Percentiles rank a stretch among this genome's conserved stretches.
phyloP scores from a whole-genome alignment of 2,888 invertebrate genomes.

The Eupithecia exiguata region DNA sequence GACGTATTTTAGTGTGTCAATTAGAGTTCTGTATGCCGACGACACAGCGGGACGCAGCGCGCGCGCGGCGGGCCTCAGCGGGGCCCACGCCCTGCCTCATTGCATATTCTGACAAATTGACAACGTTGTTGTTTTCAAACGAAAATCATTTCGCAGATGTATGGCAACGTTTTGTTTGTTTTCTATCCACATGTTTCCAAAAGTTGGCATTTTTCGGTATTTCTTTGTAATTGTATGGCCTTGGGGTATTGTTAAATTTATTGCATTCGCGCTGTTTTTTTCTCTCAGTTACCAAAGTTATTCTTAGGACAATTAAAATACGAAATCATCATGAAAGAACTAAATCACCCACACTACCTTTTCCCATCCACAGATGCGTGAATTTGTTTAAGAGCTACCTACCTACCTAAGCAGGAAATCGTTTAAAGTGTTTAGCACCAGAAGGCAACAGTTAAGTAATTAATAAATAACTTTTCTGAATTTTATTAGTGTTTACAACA shows the following conservation, averaged over 20 bases:
- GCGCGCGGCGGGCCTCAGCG: constrained; percentile 58
- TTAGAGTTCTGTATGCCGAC: constrained; percentile 80
- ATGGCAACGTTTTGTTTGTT: constrained; percentile 50
- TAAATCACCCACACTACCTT: not conserved
- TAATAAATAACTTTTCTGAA: constrained; percentile 49
- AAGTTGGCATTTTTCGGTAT: constrained; percentile 38
- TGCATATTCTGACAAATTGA: constrained; percentile 68
- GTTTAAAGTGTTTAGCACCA: constrained; percentile 23
- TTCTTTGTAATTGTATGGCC: not conserved
- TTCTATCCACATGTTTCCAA: constrained; percentile 47
- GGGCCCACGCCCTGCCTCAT: constrained; percentile 56
- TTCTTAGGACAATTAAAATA: not conserved
- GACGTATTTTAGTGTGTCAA: constrained; percentile 81
- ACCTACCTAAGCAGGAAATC: constrained; percentile 15
- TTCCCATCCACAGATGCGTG: not conserved
- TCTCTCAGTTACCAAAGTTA: not conserved
- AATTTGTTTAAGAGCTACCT: not conserved
- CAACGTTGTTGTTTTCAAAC: constrained; percentile 66
- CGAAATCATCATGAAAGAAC: not conserved
- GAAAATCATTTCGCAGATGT: constrained; percentile 60
- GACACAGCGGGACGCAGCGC: constrained; percentile 70
- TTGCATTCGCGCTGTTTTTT: not conserved
- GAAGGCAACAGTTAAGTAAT: constrained; percentile 39
- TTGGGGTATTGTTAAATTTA: not conserved
- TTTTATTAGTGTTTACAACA: constrained; percentile 59